Evolutionary conservation across 2,888 invertebrate species (phyloP).

Genomic region (Desoria tigrina): DNA sequence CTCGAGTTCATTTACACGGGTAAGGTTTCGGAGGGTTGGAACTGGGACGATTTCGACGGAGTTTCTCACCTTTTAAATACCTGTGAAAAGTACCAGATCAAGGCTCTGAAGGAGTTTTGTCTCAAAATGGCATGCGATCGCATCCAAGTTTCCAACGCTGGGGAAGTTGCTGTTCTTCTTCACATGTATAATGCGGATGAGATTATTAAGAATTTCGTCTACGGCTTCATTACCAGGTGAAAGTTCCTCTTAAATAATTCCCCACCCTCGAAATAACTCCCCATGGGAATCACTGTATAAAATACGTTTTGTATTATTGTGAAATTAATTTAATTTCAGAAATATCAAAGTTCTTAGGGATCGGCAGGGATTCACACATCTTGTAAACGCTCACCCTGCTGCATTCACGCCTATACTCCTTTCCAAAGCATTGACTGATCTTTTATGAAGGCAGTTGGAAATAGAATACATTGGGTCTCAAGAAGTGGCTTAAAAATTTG

Average conservation of each 20-base stretch:
- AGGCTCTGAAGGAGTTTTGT: slow-evolving; percentile 15
- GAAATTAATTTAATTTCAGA: not conserved
- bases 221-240: not conserved
- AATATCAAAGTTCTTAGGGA: not conserved
- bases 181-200: not conserved
- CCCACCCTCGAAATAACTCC: too few relatives aligned
- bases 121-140: slow-evolving; percentile 17
- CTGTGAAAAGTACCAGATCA: slow-evolving; percentile 29
- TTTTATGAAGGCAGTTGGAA: too few relatives aligned
- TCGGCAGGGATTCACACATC: too few relatives aligned
- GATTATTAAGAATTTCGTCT: not conserved
- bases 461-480: too few relatives aligned
- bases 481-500: too few relatives aligned
- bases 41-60: slow-evolving; percentile 20
- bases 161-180: not conserved
- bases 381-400: not conserved
- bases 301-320: too few relatives aligned
- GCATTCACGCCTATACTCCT: not conserved
- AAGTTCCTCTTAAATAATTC: not conserved
- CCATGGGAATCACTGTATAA: too few relatives aligned
- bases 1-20: slow-evolving; percentile 24
- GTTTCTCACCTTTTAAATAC: slow-evolving; percentile 23
- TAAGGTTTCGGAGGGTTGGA: not conserved
- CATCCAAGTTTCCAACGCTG: slow-evolving; percentile 6
- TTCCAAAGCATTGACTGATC: not conserved